These are phyloP conservation scores for Heterotilapia buettikoferi DNA, from an alignment of 2,113 vertebrate species.

Conservation along the genomic window DNA sequence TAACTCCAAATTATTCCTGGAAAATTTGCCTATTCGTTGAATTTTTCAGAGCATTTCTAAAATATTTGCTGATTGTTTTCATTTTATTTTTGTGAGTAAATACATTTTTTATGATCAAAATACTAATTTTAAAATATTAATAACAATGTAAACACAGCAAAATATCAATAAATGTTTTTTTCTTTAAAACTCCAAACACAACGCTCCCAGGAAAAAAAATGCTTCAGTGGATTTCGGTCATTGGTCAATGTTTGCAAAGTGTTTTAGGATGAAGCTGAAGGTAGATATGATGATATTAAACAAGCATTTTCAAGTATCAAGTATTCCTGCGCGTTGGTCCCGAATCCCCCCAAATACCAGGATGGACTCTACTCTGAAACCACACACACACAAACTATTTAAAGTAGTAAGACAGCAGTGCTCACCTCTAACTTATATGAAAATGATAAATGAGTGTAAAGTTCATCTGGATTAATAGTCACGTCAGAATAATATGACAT, in stretches of 20 bases:
- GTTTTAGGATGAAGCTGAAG: not conserved
- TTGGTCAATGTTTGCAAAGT: not conserved
- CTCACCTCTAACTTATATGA: not conserved
- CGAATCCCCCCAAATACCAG: not conserved
- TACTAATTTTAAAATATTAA: not conserved
- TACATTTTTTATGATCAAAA: not conserved
- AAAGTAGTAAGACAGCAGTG: not conserved
- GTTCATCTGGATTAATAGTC: not conserved
- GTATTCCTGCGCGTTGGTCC: not conserved
- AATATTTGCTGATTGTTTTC: not conserved
- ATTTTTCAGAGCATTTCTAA: not conserved
- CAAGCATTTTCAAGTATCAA: rapidly evolving
- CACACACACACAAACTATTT: not conserved
- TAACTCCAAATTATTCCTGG: not conserved
- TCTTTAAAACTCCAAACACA: not conserved
- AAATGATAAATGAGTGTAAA: not conserved
- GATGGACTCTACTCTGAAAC: not conserved
- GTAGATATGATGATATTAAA: not conserved
- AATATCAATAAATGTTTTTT: not conserved
- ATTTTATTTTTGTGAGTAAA: not conserved
- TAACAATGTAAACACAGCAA: not conserved
- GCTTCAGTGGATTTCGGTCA: not conserved
- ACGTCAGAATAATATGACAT: not conserved
- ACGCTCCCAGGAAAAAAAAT: not conserved
- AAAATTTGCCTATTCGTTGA: rapidly evolving